Conservation (phyloP, 2,888 invertebrate species). For the Cerastis leucographa region DNA sequence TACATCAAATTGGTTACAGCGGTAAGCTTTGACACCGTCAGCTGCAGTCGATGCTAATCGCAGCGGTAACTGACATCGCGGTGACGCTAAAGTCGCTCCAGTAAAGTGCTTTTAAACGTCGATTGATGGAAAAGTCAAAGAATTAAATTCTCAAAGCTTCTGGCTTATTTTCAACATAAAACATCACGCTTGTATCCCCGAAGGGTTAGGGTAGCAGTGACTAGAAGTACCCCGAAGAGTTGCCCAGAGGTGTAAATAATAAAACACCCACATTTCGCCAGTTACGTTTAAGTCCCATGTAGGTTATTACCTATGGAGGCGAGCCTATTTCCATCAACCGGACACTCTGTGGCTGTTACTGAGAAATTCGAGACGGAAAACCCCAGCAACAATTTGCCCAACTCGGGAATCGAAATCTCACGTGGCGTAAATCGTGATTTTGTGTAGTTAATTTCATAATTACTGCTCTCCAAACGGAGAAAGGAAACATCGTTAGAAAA, state of each 20-base stretch:
- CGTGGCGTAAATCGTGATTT: neutral
- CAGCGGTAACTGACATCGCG: neutral
- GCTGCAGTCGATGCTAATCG: constrained; percentile 9
- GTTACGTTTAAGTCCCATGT: too few species aligned
- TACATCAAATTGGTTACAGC: constrained; percentile 4
- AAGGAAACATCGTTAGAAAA: neutral
- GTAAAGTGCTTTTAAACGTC: constrained; percentile 2
- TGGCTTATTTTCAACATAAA: neutral
- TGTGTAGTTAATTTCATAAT: neutral
- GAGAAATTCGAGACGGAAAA: too few species aligned
- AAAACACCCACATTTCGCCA: too few species aligned
- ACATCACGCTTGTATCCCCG: too few species aligned
- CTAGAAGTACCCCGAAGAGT: too few species aligned
- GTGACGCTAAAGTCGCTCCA: neutral
- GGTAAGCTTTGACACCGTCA: constrained; percentile 29
- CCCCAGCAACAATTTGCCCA: too few species aligned
- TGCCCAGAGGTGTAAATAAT: too few species aligned
- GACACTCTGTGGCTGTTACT: too few species aligned
- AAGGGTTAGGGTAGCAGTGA: too few species aligned
- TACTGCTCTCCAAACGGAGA: neutral
- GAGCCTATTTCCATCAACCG: too few species aligned
- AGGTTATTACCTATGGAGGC: too few species aligned
- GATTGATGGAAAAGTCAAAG: neutral
- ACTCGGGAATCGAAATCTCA: neutral
- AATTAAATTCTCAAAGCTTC: neutral